Percentiles rank a stretch among this genome's conserved stretches.
phyloP scores from a whole-genome alignment of 2,113 vertebrate species.

The Cyanistes caeruleus region DNA sequence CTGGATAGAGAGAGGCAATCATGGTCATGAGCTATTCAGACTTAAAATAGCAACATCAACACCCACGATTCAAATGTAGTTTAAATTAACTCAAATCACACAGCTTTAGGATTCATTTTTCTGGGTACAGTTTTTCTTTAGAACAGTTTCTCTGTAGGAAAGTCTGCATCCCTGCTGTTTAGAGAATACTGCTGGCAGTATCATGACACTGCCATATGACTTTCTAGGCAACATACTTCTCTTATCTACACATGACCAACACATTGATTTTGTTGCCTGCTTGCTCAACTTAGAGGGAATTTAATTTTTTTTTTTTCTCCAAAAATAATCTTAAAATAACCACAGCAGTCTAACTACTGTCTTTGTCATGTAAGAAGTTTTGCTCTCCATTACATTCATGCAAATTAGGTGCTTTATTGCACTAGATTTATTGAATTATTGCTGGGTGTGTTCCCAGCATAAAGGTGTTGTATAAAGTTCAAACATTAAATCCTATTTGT shows the following conservation, averaged over 20 bases:
- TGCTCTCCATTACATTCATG: not conserved
- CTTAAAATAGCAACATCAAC: constrained; percentile 26
- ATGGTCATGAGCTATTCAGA: not conserved
- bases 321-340: not conserved
- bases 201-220: not conserved
- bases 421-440: not conserved
- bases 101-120: not conserved
- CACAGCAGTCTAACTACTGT: not conserved
- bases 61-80: not conserved
- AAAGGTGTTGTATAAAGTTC: not conserved
- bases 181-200: not conserved
- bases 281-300: not conserved
- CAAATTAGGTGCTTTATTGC: not conserved
- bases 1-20: not conserved
- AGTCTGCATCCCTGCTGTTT: not conserved
- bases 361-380: not conserved
- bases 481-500: not conserved
- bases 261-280: not conserved
- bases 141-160: not conserved
- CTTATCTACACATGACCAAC: not conserved
- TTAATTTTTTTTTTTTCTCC: not conserved
- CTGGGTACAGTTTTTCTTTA: not conserved
- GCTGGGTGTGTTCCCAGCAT: not conserved
- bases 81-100: not conserved
- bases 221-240: not conserved